These are phyloP conservation scores for Grammomys dolichurus DNA, from an alignment of 2,113 vertebrate genomes.

Conservation along the genomic window DNA sequence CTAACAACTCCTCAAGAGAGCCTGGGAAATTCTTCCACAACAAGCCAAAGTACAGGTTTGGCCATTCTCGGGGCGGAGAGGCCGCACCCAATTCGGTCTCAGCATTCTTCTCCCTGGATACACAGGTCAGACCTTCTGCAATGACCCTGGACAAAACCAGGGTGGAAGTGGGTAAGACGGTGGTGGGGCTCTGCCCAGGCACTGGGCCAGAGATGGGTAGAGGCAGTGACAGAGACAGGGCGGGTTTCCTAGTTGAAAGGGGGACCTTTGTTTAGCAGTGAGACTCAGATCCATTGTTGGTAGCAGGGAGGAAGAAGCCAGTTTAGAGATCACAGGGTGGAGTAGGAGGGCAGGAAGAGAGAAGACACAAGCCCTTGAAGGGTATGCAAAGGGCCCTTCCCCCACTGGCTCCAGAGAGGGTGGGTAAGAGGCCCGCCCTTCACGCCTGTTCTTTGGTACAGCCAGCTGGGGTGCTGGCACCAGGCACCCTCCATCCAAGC, in stretches of 20 bases:
- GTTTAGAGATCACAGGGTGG: constrained; percentile 9
- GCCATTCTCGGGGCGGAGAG: constrained; percentile 29
- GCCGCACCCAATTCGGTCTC: constrained; percentile 49
- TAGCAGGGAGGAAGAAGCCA: constrained; percentile 10
- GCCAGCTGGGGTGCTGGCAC: not conserved
- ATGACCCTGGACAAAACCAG: not conserved
- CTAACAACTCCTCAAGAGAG: constrained; percentile 15
- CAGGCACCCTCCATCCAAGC: not conserved
- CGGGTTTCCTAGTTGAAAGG: constrained; percentile 53
- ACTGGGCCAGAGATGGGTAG: not conserved
- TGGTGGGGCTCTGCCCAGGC: constrained; percentile 11
- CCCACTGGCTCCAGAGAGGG: not conserved
- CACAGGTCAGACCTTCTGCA: not conserved
- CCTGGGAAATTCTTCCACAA: constrained; percentile 43
- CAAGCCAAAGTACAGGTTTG: constrained; percentile 64
- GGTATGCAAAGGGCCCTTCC: not conserved
- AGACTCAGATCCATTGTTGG: constrained; percentile 6
- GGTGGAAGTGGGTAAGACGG: constrained; percentile 42
- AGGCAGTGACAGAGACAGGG: constrained; percentile 64
- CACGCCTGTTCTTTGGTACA: not conserved
- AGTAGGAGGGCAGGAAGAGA: constrained; percentile 38
- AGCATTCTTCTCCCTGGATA: constrained; percentile 1
- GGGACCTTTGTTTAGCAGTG: constrained; percentile 62
- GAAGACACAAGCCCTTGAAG: not conserved
- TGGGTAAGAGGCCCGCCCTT: not conserved